A percentile compares a stretch with the other conserved stretches of the same genome.
These are phyloP conservation scores for Yponomeuta sedellus DNA, from an alignment of 2,888 invertebrate species.

Conservation along the genomic window DNA sequence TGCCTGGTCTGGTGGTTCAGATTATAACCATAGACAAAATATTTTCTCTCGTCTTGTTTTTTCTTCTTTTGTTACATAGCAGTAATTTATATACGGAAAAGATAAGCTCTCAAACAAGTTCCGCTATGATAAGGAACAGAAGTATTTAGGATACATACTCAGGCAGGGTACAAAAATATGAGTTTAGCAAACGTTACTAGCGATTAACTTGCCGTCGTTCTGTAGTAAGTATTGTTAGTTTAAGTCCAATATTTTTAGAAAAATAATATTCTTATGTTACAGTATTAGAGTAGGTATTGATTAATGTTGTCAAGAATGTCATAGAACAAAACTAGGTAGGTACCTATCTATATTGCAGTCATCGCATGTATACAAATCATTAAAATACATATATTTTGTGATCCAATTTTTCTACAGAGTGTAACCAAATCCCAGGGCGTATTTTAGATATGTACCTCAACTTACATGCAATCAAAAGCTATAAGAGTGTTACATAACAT, in stretches of 20 bases:
- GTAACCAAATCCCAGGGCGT: too few species aligned
- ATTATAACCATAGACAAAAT: too few species aligned
- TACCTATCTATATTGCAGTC: neutral
- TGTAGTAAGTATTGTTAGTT: slow-evolving; percentile 33
- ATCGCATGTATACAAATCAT: too few species aligned
- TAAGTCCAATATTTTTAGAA: slow-evolving; percentile 59
- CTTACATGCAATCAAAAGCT: too few species aligned
- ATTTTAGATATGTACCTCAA: too few species aligned
- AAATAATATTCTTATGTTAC: slow-evolving; percentile 53
- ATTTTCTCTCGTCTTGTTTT: neutral
- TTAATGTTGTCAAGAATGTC: slow-evolving; percentile 23
- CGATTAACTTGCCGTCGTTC: slow-evolving; percentile 29
- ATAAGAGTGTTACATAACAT: too few species aligned
- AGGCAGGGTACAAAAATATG: slow-evolving; percentile 19
- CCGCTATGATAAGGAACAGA: too few species aligned
- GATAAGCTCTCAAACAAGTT: too few species aligned
- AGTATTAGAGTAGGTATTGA: slow-evolving; percentile 26
- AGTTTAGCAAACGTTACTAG: neutral
- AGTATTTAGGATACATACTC: too few species aligned
- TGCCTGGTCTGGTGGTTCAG: neutral
- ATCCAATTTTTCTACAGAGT: too few species aligned
- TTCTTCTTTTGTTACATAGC: neutral
- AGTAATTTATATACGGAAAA: too few species aligned
- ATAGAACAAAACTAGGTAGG: slow-evolving; percentile 22
- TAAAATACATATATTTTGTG: too few species aligned